Base-by-base conservation (phyloP, 2,797 vertebrate species). In the Dicrostonyx torquatus region DNA sequence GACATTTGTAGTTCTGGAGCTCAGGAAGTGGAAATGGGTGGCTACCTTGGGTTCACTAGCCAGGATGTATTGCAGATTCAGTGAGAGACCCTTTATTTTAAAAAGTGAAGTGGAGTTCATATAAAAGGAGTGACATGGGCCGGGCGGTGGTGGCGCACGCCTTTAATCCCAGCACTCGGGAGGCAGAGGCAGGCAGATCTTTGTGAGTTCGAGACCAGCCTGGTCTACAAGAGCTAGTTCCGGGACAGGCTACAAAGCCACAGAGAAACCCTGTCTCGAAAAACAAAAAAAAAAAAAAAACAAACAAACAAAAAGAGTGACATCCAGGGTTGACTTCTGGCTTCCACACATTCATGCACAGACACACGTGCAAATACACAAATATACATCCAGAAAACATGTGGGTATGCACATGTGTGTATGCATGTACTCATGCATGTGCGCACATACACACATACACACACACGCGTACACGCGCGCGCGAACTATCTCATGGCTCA, bases 391-490 rank as follows among this genome's bases (percentile, higher is more conserved):
- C 45, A 50, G 62, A 50, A 68, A n/a, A 34, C 24, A 60, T 29
- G 55, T 20, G 6, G 55, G 22, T n/a, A n/a, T n/a, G n/a, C 17
- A 70, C 6, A 37, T 37, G 29, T n/a, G 64, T 34, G 13, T 9
- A 31, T 1, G 8, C 12, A 12, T 24, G 70, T 13, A 0, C 17
- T 7, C 2, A 18, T 11, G 11, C 11, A 5, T 7, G 12, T 9
- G 31, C 15, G 26, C 53, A 58, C 53, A 22, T 22, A 79, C 77
- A 37, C n/a, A 24, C 34, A 6, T 26, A 34, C 29, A 50, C 34
- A n/a, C 48, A 84, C 45, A 66, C 31, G 66, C 31, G 48, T 2
- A 70, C 31, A 73, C 17, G 11, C 62, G 31, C 62, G 6, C 31
- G 3, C 17, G 18, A 50, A 37, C 14, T 55, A 20, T 40, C 66